These are phyloP conservation scores for Pedicia rivosa DNA, from an alignment of 2,888 invertebrate genomes.

Conservation along the genomic window DNA sequence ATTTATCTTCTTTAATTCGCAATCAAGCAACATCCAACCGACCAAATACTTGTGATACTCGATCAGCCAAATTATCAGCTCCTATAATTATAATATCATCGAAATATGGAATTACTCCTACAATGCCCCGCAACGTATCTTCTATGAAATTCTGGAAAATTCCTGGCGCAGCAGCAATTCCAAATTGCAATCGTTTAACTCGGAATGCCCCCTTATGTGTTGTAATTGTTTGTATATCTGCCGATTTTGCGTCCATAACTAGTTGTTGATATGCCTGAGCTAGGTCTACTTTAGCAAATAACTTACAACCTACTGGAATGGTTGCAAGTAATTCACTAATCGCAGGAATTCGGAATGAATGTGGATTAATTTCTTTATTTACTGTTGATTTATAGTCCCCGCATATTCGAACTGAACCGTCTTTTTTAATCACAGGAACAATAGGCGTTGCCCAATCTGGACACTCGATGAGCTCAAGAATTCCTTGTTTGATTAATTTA, in stretches of 20 bases:
- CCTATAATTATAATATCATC: too few species aligned
- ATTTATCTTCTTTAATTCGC: too few species aligned
- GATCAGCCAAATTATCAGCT: too few species aligned
- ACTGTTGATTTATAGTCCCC: constrained; percentile 18
- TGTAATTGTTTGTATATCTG: constrained; percentile 18
- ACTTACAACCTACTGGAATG: constrained; percentile 16
- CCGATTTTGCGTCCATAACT: constrained; percentile 18
- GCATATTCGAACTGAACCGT: constrained; percentile 16
- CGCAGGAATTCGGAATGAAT: constrained; percentile 16
- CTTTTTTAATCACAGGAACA: constrained; percentile 10
- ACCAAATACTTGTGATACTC: too few species aligned
- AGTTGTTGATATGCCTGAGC: constrained; percentile 23
- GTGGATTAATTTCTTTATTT: constrained; percentile 16
- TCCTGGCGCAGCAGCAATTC: too few species aligned
- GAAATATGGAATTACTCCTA: too few species aligned
- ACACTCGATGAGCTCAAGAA: constrained; percentile 12
- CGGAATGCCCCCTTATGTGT: constrained; percentile 21
- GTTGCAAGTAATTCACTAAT: too few species aligned
- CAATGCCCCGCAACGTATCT: too few species aligned
- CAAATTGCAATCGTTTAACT: constrained; percentile 15
- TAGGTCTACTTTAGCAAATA: constrained; percentile 23
- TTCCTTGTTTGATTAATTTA: constrained; percentile 12
- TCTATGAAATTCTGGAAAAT: too few species aligned
- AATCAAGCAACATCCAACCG: too few species aligned
- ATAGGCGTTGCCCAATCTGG: constrained; percentile 9